Base-by-base conservation (phyloP, 2,797 vertebrate species). In the Tauraco hartlaubi region DNA sequence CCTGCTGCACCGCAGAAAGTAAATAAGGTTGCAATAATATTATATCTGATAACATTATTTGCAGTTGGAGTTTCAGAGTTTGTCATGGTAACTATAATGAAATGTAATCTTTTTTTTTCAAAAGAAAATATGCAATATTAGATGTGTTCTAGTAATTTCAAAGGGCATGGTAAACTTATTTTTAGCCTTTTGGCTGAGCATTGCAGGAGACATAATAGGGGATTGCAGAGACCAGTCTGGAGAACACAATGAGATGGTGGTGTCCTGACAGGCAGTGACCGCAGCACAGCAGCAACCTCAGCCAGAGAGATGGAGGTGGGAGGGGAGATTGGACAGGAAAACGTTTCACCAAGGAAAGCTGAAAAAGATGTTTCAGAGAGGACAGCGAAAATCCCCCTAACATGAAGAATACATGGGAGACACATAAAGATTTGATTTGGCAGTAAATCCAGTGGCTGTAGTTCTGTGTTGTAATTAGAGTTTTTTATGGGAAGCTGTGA, bases 41-140 rank as follows among this genome's bases (percentile, higher is more conserved):
- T 44, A 12, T 28, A 15, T 14, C 9, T 39, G 63, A 41, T 71
- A 41, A 33, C 5, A 11, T n/a, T 48, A 44, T 67, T 51, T 88
- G 12, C n/a, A 33, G 28, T 22, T 63, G 21, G 25, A 84, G 52
- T 56, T 31, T 17, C 44, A 9, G 37, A 68, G 25, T 52, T 55
- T 71, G 13, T 80, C 17, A 9, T 29, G 13, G 37, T 59, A 74
- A 25, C 15, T 74, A 9, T n/a, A 22, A 46, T 35, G 21, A 51
- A 83, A 74, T 18, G 2, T 13, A 15, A 13, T 48, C 4, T 71
- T 44, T 64, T 3, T 41, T 64, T 3, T 28, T 9, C 15, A 51
- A 3, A 25, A 29, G 28, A 51, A 31, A 1, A 35, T 35, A 35
- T 8, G 6, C 0, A 0, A 1, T 55, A 22, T 21, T 29, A 39